Conservation (phyloP, 2,113 vertebrate genomes). For the Prochilodus magdalenae region DNA sequence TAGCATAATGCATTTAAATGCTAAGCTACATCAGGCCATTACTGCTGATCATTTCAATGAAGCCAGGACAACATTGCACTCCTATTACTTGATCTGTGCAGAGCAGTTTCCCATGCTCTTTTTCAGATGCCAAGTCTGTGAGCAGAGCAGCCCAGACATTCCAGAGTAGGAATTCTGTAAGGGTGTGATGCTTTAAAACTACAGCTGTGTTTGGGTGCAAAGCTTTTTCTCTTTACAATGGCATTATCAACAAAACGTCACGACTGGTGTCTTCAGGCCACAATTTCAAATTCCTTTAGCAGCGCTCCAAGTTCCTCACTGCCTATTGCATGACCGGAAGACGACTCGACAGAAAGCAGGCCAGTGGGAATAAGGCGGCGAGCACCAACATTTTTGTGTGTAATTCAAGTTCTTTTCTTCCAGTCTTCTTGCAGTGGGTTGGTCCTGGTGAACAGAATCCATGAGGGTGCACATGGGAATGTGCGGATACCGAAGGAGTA, state of each 20-base stretch:
- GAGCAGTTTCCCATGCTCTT: background rate
- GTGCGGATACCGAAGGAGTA: background rate
- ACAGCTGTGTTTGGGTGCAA: conserved; percentile 16
- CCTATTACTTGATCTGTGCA: background rate
- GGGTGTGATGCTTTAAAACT: conserved; percentile 21
- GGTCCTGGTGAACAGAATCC: background rate
- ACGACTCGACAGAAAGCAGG: conserved; percentile 21
- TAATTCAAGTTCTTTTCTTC: conserved; percentile 18
- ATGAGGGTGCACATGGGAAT: background rate
- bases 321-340: conserved; percentile 39
- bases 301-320: conserved; percentile 40
- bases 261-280: conserved; percentile 39
- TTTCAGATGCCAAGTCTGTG: background rate
- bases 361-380: background rate
- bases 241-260: conserved; percentile 49
- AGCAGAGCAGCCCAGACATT: conserved; percentile 11
- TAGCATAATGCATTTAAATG: conserved; percentile 3
- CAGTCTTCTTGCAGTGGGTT: background rate
- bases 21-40: background rate
- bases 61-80: conserved; percentile 8
- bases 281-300: conserved; percentile 47
- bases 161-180: conserved; percentile 15
- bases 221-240: conserved; percentile 26
- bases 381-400: background rate
- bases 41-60: conserved; percentile 20